These are phyloP conservation scores for Poeciliopsis prolifica DNA, from an alignment of 2,113 vertebrate species.

Conservation along the genomic window DNA sequence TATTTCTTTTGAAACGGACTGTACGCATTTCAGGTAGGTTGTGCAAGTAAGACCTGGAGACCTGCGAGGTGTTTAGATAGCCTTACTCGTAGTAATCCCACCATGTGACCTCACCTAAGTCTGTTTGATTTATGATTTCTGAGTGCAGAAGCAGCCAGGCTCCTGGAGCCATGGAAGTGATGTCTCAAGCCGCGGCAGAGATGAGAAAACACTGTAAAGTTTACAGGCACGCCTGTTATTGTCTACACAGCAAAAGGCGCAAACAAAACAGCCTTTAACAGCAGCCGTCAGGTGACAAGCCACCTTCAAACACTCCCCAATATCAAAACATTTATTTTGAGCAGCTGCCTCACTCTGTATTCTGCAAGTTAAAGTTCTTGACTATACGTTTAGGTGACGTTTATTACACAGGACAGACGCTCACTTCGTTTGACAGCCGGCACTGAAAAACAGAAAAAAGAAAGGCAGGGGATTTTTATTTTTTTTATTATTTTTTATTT, in stretches of 20 bases:
- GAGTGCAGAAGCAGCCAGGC: slow-evolving; percentile 11
- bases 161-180: slow-evolving; percentile 42
- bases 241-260: slow-evolving; percentile 51
- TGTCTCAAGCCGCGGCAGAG: slow-evolving; percentile 41
- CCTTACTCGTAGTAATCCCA: background rate
- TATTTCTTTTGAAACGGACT: background rate
- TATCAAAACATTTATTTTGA: slow-evolving; percentile 74
- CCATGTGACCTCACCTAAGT: slow-evolving; percentile 20
- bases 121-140: slow-evolving; percentile 45
- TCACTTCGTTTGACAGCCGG: slow-evolving; percentile 56
- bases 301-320: slow-evolving; percentile 43
- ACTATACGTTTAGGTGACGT: slow-evolving; percentile 56
- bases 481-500: slow-evolving; percentile 7
- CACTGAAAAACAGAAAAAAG: slow-evolving; percentile 24
- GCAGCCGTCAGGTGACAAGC: slow-evolving; percentile 59
- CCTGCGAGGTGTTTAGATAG: slow-evolving; percentile 19
- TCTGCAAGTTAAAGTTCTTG: slow-evolving; percentile 43
- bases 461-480: background rate
- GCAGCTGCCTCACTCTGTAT: slow-evolving; percentile 62
- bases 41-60: background rate
- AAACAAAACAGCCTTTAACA: slow-evolving; percentile 56
- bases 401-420: slow-evolving; percentile 66
- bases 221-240: slow-evolving; percentile 53
- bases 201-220: slow-evolving; percentile 47
- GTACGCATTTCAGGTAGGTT: background rate